These are phyloP conservation scores for Pavo muticus DNA, from an alignment of 2,113 vertebrate genomes.

Conservation along the genomic window DNA sequence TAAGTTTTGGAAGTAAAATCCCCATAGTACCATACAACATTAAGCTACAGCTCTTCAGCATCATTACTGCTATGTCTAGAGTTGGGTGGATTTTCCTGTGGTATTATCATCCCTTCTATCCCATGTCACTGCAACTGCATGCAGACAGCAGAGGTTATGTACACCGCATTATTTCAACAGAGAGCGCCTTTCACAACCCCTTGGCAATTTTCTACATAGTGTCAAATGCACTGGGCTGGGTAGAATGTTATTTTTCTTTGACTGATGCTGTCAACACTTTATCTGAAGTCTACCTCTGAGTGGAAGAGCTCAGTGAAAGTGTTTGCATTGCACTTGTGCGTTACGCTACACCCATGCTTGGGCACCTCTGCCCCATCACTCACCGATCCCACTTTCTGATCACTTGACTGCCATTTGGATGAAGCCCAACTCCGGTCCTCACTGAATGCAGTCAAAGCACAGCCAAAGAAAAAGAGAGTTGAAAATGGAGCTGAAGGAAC, in stretches of 20 bases:
- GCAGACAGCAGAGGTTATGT: constrained; percentile 34
- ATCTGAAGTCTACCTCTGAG: constrained; percentile 40
- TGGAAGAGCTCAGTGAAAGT: constrained; percentile 28
- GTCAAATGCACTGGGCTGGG: not conserved
- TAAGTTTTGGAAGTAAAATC: not conserved
- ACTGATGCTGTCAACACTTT: constrained; percentile 63
- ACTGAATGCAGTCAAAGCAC: not conserved
- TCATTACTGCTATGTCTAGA: not conserved
- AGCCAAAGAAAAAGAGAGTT: not conserved
- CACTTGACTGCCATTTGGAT: constrained; percentile 27
- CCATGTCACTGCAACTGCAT: not conserved
- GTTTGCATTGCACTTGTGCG: constrained; percentile 66
- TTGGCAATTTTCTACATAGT: not conserved
- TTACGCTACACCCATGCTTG: not conserved
- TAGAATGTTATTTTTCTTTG: constrained; percentile 51
- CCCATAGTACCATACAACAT: fast-evolving
- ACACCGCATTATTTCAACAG: not conserved
- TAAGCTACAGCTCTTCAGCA: not conserved
- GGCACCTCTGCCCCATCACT: constrained; percentile 58
- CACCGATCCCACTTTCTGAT: constrained; percentile 23
- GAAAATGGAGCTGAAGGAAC: not conserved
- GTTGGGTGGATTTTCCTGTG: not conserved
- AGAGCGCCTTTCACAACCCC: constrained; percentile 25
- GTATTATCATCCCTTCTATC: not conserved
- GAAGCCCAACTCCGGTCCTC: constrained; percentile 4